phyloP scores from a whole-genome alignment of 2,797 vertebrate species.

The Dallia pectoralis region DNA sequence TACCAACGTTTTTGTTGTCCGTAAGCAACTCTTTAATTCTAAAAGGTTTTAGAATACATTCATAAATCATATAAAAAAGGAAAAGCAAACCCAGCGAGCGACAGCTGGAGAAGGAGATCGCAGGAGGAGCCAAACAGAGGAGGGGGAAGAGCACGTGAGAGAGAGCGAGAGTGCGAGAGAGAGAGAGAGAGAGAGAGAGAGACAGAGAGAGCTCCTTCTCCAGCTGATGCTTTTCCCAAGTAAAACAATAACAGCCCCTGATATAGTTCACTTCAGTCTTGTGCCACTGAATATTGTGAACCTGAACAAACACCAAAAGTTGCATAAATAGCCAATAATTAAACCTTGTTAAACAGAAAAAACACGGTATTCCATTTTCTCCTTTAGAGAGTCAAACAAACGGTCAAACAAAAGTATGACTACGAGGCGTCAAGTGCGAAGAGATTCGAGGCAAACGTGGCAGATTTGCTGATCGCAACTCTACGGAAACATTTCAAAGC shows the following conservation, averaged over 20 bases:
- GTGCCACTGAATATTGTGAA: not conserved
- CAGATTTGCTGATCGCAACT: not conserved
- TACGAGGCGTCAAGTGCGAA: not conserved
- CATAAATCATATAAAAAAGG: not conserved
- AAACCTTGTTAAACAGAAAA: not conserved
- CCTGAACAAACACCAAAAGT: not conserved
- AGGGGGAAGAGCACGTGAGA: no score
- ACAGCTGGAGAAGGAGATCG: not conserved
- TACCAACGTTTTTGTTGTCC: not conserved
- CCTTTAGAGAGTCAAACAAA: not conserved
- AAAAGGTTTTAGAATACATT: not conserved
- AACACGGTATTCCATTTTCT: not conserved
- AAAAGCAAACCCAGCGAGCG: not conserved
- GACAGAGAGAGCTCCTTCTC: not conserved
- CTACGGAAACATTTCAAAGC: not conserved
- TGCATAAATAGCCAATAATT: not conserved
- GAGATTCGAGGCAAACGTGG: not conserved
- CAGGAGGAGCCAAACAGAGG: not conserved
- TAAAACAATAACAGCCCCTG: not conserved
- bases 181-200: no score
- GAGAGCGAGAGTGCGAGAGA: no score
- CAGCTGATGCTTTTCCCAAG: not conserved
- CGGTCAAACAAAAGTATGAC: not conserved
- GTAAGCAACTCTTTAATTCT: not conserved
- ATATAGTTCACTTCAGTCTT: not conserved